Conservation (phyloP, 2,797 vertebrate species). For the Mus spretus region DNA sequence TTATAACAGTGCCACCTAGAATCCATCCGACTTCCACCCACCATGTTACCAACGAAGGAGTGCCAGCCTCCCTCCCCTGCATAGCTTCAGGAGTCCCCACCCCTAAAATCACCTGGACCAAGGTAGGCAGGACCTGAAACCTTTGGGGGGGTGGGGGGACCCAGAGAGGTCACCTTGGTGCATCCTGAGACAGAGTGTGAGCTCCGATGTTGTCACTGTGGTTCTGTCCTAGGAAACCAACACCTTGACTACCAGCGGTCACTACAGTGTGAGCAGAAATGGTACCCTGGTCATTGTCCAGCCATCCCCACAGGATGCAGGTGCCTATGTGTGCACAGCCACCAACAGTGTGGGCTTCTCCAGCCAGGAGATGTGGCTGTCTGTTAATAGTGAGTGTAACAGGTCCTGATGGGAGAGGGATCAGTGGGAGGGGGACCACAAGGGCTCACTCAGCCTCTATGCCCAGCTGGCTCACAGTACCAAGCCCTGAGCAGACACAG, state of each 20-base stretch:
- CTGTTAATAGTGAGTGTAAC: constrained; percentile 93
- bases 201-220: not conserved
- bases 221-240: constrained; percentile 89
- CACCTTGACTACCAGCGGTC: constrained; percentile 80
- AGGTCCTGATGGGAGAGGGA: not conserved
- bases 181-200: not conserved
- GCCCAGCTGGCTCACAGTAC: not conserved
- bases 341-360: constrained; percentile 93
- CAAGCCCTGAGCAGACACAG: not conserved
- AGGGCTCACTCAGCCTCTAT: not conserved
- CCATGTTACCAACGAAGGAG: constrained; percentile 92
- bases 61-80: constrained; percentile 90
- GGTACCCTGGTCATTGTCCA: constrained; percentile 91
- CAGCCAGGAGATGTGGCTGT: constrained; percentile 93
- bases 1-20: constrained; percentile 92
- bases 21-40: constrained; percentile 92
- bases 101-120: constrained; percentile 94
- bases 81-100: constrained; percentile 91
- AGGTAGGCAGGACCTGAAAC: constrained; percentile 88
- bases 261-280: constrained; percentile 84
- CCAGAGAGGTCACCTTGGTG: not conserved
- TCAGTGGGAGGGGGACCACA: not conserved
- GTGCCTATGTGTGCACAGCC: constrained; percentile 94
- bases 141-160: not conserved
- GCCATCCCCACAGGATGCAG: constrained; percentile 88